phyloP scores from a whole-genome alignment of 2,888 invertebrate species.

The Phania funesta region DNA sequence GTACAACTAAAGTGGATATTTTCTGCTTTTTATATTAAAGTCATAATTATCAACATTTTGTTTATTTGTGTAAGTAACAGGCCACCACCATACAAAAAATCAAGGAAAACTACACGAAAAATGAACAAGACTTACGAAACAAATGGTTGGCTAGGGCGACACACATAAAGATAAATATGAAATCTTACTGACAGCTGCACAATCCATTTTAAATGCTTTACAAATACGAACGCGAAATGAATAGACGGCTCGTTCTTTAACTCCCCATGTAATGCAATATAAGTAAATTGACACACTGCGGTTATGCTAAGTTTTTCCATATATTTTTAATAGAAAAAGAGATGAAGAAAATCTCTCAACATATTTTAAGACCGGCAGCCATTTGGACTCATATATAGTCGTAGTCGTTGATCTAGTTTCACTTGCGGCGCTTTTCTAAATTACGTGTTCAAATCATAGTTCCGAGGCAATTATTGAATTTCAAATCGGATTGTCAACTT shows the following conservation, averaged over 20 bases:
- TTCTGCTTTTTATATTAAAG: constrained; percentile 15
- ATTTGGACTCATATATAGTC: too few species aligned
- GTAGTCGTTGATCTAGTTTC: too few species aligned
- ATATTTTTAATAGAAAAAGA: too few species aligned
- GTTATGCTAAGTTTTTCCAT: too few species aligned
- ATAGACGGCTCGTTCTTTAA: not conserved
- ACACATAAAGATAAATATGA: constrained; percentile 43
- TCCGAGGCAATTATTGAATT: too few species aligned
- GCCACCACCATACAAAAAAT: not conserved
- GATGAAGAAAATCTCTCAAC: too few species aligned
- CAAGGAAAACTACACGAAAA: not conserved
- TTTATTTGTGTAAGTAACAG: constrained; percentile 52
- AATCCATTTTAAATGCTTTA: not conserved
- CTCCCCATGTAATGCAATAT: too few species aligned
- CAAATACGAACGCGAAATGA: not conserved
- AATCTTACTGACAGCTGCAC: constrained; percentile 57
- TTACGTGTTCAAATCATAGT: too few species aligned
- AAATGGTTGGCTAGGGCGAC: not conserved
- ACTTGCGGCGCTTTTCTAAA: too few species aligned
- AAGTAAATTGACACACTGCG: too few species aligned
- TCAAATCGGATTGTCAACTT: too few species aligned
- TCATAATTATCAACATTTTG: constrained; percentile 57
- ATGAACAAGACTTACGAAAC: constrained; percentile 16
- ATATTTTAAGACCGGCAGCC: too few species aligned
- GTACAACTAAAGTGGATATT: not conserved